phyloP scores from a whole-genome alignment of 1,140 invertebrate genomes.

The Achroia grisella region DNA sequence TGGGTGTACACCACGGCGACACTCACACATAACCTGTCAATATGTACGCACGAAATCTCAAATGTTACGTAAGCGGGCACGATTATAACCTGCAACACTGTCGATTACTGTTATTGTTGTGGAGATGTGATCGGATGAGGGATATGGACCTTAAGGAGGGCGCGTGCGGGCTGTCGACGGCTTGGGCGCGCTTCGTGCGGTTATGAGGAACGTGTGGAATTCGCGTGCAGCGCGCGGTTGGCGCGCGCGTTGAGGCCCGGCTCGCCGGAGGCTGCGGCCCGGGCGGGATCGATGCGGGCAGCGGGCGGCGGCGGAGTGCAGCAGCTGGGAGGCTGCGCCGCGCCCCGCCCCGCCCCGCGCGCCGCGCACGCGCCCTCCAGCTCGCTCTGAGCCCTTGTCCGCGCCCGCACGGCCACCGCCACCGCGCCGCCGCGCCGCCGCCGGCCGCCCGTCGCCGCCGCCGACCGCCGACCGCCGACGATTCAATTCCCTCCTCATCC shows the following conservation, averaged over 20 bases:
- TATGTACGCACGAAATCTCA: constrained; percentile 24
- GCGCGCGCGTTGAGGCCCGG: constrained; percentile 38
- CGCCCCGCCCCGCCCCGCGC: constrained; percentile 18
- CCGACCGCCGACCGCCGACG: constrained; percentile 31
- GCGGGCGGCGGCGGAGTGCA: constrained; percentile 64
- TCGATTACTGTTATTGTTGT: constrained; percentile 22
- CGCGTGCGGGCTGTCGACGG: constrained; percentile 21
- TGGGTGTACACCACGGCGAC: constrained; percentile 2
- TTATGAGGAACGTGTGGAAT: constrained; percentile 6
- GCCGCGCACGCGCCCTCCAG: constrained; percentile 10
- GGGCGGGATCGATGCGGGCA: constrained; percentile 66
- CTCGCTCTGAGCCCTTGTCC: constrained; percentile 5
- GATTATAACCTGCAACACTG: constrained; percentile 46
- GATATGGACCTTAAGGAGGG: constrained; percentile 28
- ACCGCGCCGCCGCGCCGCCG: constrained; percentile 23
- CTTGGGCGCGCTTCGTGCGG: constrained; percentile 1
- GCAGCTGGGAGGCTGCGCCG: constrained; percentile 58
- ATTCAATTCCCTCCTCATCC: constrained; percentile 48
- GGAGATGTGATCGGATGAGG: constrained; percentile 15
- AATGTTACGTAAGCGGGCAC: constrained; percentile 53
- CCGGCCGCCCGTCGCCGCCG: constrained; percentile 16
- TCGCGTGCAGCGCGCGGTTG: constrained; percentile 41
- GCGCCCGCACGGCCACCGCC: constrained; percentile 17
- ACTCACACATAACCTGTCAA: constrained; percentile 48
- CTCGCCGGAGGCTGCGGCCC: constrained; percentile 41